Evolutionary conservation across 2,797 vertebrate species (phyloP).

Genomic region (Neosalanx taihuensis): DNA sequence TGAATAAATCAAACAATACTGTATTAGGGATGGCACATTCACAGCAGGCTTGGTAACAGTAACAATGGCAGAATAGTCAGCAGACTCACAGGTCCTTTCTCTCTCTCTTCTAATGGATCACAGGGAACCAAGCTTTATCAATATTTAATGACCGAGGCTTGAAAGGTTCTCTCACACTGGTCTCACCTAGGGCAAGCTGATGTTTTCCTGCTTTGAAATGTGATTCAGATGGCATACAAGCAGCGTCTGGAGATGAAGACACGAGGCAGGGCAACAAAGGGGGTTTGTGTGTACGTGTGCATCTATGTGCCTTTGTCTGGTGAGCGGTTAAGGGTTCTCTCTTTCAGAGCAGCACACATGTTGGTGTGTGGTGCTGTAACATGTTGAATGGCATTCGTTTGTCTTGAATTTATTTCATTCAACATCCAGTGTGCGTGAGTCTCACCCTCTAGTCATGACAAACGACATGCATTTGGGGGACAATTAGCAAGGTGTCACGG

Average conservation of each 20-base stretch:
- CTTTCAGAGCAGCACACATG: background rate
- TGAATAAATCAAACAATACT: too few species aligned
- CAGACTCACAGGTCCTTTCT: slow-evolving; percentile 16
- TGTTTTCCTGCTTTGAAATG: slow-evolving; percentile 50
- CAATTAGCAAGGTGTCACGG: slow-evolving; percentile 68
- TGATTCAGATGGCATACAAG: slow-evolving; percentile 66
- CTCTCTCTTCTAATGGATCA: slow-evolving; percentile 20
- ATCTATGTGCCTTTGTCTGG: background rate
- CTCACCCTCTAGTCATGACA: slow-evolving; percentile 68
- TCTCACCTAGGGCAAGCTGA: slow-evolving; percentile 48
- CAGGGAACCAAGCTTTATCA: slow-evolving; percentile 70
- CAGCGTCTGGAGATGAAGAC: slow-evolving; percentile 45
- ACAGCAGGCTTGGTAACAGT: background rate
- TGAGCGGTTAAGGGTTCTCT: background rate
- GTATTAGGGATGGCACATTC: too few species aligned
- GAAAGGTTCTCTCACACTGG: slow-evolving; percentile 56
- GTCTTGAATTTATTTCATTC: too few species aligned
- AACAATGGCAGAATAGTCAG: background rate
- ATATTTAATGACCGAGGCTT: slow-evolving; percentile 74
- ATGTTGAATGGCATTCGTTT: background rate
- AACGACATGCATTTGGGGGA: slow-evolving; percentile 65
- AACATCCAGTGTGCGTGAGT: slow-evolving; percentile 30
- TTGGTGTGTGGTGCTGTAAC: background rate
- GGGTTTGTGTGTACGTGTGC: background rate
- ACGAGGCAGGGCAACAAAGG: background rate